Evolutionary conservation across 2,113 vertebrate species (phyloP).

Genomic region (Odontophorus gujanensis): DNA sequence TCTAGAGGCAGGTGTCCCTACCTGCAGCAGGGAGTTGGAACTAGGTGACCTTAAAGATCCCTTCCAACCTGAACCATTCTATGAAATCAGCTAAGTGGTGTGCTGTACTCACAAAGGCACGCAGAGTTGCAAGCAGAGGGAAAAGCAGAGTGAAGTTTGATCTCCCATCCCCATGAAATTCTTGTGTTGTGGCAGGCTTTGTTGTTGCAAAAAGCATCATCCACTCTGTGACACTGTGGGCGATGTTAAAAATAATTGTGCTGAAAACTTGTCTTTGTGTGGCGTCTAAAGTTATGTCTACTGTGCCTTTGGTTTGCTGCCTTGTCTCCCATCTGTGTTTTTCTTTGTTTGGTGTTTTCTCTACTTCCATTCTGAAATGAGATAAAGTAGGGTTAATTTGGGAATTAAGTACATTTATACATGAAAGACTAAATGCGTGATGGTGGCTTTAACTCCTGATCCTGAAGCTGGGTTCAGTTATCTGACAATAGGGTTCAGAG

Average conservation of each 20-base stretch:
- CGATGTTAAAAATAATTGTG: conserved; percentile 10
- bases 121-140: not conserved
- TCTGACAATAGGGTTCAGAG: not conserved
- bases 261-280: not conserved
- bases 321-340: not conserved
- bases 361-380: not conserved
- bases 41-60: no score
- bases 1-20: no score
- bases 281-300: not conserved
- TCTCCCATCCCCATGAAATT: not conserved
- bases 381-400: not conserved
- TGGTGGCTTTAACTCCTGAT: not conserved
- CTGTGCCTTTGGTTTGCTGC: not conserved
- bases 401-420: not conserved
- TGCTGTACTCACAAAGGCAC: not conserved
- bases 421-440: not conserved
- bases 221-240: not conserved
- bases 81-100: not conserved
- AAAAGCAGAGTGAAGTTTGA: not conserved
- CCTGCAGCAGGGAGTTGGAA: no score
- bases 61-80: no score
- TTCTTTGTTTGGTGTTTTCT: not conserved
- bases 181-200: not conserved
- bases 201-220: conserved; percentile 6
- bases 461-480: not conserved